Evolutionary conservation across 2,888 invertebrate species (phyloP).

Genomic region (Hydroisotoma schaefferi): DNA sequence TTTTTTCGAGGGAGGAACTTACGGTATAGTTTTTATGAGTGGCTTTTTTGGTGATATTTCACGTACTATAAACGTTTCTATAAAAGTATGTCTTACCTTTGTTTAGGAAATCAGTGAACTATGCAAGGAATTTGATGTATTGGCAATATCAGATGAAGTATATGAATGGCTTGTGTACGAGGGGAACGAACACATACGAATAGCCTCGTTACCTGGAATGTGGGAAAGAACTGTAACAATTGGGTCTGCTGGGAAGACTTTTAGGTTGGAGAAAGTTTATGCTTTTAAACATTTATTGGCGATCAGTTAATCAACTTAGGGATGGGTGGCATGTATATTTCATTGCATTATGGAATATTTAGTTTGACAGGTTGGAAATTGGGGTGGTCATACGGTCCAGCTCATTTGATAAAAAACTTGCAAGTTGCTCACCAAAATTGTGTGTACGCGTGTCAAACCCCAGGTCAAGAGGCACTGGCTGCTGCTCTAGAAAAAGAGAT

Average conservation of each 20-base stretch:
- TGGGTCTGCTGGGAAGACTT: conserved; percentile 61
- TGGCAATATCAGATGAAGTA: conserved; percentile 90
- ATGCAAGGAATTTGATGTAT: conserved; percentile 85
- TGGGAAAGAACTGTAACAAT: conserved; percentile 62
- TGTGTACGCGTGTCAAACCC: conserved; percentile 57
- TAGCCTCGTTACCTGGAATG: conserved; percentile 60
- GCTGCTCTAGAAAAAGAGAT: conserved; percentile 55
- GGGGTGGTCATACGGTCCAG: conserved; percentile 61
- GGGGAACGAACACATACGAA: conserved; percentile 78
- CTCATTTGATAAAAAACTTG: conserved; percentile 54
- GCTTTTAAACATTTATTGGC: neutral
- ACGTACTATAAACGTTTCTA: too few species aligned
- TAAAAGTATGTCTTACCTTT: neutral
- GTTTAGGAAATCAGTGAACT: conserved; percentile 72
- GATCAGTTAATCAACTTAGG: neutral
- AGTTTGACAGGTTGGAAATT: conserved; percentile 60
- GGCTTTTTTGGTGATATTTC: neutral
- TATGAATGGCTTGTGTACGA: conserved; percentile 88
- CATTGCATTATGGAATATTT: conserved; percentile 15
- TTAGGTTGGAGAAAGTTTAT: conserved; percentile 22
- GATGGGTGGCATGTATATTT: neutral
- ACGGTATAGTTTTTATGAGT: conserved; percentile 23
- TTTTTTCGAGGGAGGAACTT: conserved; percentile 65
- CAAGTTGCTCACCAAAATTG: conserved; percentile 59
- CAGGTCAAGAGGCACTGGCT: conserved; percentile 52